Conservation (phyloP, 2,113 vertebrate genomes). For the Astur gentilis region DNA sequence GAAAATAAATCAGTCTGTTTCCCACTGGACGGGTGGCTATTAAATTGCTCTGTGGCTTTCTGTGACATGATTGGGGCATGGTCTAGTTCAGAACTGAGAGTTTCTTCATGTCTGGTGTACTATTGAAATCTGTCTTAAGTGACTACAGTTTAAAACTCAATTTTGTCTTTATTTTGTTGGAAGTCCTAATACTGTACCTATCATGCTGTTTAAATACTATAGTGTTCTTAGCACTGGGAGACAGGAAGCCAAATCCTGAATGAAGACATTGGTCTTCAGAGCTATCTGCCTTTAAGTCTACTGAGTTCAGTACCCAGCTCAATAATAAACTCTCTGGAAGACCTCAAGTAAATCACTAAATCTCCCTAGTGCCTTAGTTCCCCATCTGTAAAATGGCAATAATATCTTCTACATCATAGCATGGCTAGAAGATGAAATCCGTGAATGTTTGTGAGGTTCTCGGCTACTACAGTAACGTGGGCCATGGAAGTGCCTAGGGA, state of each 20-base stretch:
- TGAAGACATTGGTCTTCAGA: background rate
- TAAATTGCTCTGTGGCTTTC: background rate
- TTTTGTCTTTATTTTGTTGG: background rate
- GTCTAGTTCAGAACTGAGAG: background rate
- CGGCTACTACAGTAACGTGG: background rate
- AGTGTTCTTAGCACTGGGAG: background rate
- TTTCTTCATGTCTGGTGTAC: background rate
- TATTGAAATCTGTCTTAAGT: background rate
- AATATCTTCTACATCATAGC: background rate
- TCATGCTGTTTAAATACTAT: background rate
- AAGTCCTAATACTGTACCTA: background rate
- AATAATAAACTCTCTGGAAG: background rate
- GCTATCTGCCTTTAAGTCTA: background rate
- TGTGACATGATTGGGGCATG: background rate
- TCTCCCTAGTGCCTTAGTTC: background rate
- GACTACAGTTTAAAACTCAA: background rate
- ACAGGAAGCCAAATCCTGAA: background rate
- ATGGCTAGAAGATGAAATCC: background rate
- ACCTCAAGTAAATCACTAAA: background rate
- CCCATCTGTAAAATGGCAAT: background rate
- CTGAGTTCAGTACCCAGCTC: background rate
- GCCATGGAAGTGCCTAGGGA: background rate
- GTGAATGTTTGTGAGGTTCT: background rate
- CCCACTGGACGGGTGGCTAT: background rate
- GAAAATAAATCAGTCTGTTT: background rate